These are phyloP conservation scores for Drosophila pseudoobscura DNA, from an alignment of 1,140 invertebrate species.

Conservation along the genomic window DNA sequence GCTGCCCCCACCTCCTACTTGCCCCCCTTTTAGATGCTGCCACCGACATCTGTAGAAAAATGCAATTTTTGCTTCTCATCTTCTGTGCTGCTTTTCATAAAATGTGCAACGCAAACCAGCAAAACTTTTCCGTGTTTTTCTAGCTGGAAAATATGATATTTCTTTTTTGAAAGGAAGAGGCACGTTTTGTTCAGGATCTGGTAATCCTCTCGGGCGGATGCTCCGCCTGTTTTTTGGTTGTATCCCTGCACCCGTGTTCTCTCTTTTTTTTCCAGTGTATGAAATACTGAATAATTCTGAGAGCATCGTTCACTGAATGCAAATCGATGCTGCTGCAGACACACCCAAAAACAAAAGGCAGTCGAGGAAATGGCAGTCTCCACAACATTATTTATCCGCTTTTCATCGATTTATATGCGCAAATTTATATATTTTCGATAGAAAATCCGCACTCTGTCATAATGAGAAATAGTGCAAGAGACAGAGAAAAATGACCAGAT, in stretches of 20 bases:
- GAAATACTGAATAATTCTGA: slow-evolving; percentile 16
- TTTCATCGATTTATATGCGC: too few species aligned
- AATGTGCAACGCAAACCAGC: slow-evolving; percentile 8
- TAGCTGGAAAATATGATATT: slow-evolving; percentile 21
- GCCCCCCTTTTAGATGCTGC: neutral
- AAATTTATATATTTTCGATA: neutral
- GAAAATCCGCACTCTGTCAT: neutral
- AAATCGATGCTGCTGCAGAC: slow-evolving; percentile 30
- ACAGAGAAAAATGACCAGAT: neutral
- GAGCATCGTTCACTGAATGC: slow-evolving; percentile 23
- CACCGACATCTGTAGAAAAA: slow-evolving; percentile 31
- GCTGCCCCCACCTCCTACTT: neutral
- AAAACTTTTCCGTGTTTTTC: slow-evolving; percentile 21
- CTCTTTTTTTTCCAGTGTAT: slow-evolving; percentile 14
- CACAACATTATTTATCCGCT: too few species aligned
- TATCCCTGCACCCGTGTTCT: neutral
- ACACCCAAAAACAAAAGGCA: neutral
- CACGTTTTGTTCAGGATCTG: slow-evolving; percentile 11
- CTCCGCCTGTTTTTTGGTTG: neutral
- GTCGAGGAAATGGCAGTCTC: too few species aligned
- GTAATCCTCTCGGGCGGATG: slow-evolving; percentile 18
- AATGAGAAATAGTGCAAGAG: neutral
- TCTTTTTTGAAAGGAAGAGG: neutral
- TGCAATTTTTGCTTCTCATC: slow-evolving; percentile 32
- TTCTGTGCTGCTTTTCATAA: neutral